A percentile compares a stretch with the other conserved stretches of the same genome.
Conservation (phyloP, 2,888 invertebrate genomes). For the Hybos culiciformis region DNA sequence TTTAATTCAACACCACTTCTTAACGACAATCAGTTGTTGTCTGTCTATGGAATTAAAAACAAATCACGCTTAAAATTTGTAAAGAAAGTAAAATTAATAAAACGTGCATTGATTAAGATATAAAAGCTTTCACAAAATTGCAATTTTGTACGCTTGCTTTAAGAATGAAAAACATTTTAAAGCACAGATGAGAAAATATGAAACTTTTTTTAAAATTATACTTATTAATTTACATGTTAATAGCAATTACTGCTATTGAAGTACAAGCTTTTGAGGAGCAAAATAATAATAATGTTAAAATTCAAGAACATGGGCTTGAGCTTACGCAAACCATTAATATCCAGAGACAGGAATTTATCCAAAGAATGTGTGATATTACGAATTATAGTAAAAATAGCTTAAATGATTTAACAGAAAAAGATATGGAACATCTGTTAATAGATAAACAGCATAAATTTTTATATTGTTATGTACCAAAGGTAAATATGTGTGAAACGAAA, state of each 20-base stretch:
- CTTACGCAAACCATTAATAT: conserved; percentile 49
- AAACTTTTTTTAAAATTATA: not conserved
- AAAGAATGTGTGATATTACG: conserved; percentile 45
- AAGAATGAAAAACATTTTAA: not conserved
- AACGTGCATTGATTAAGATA: too few species aligned
- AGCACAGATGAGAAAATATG: not conserved
- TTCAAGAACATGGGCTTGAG: conserved; percentile 40
- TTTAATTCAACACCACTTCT: not conserved
- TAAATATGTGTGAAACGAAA: too few species aligned
- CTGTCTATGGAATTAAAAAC: not conserved
- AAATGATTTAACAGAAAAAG: conserved; percentile 40
- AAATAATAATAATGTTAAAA: conserved; percentile 33
- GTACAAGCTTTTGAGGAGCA: conserved; percentile 26
- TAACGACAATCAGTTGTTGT: not conserved
- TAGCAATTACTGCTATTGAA: not conserved
- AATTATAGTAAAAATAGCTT: conserved; percentile 31
- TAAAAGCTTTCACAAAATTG: too few species aligned
- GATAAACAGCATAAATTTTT: conserved; percentile 71
- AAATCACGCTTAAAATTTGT: not conserved
- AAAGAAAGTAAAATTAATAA: not conserved
- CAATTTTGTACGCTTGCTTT: not conserved
- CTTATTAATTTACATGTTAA: not conserved
- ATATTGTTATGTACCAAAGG: conserved; percentile 91
- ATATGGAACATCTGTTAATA: conserved; percentile 67
- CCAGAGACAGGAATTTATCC: conserved; percentile 46